Base-by-base conservation (phyloP, 2,888 invertebrate species). In the Troides oblongomaculatus region DNA sequence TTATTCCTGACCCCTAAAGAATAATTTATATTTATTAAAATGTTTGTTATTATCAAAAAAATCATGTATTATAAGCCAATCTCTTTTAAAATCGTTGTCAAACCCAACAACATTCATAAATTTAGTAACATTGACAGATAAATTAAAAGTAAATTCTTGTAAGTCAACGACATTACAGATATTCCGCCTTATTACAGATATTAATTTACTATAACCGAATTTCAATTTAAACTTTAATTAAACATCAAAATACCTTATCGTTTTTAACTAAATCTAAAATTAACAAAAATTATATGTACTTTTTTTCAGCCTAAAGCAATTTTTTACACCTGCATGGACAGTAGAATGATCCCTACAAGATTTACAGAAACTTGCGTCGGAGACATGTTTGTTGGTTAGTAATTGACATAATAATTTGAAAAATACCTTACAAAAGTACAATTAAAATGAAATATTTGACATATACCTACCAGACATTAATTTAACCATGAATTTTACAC, bases 321-420 rank as follows among this genome's bases (percentile, higher is more conserved):
- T 73, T 97, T 99, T 93, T 98, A 99, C 90, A 98, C 98, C 60
- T 99, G 99, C 88, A 99, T 99, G 96, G 99, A 99, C 94, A 98
- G 98, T 87, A 94, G 99, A 90, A 97, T 99, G 96, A 96, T 99
- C 79, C 98, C 99, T 36, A 98, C 99, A 71, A 94, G 98, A 85
- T 98, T 99, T 87, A 98, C 98, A 69, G 97, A 98, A 93, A 97
- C 97, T 68, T 96, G 97, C 88, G 97, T 99, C 74, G 99, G 99
- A 62, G 99, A 99, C 87, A 98, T 99, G 98, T 99, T 99, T 93
- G 97, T 99, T 78, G 97, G 97, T 97, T 92, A 81, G 94, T 87
- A 77, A 61, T 14, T 64, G 4, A 30, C 50, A 58, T 43, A 46
- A 67, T 5, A 18, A 50, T 18, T 14, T 17, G 39, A 50, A 50